Evolutionary conservation across 1,140 invertebrate genomes (phyloP).

Genomic region (Drosophila rhopaloa): DNA sequence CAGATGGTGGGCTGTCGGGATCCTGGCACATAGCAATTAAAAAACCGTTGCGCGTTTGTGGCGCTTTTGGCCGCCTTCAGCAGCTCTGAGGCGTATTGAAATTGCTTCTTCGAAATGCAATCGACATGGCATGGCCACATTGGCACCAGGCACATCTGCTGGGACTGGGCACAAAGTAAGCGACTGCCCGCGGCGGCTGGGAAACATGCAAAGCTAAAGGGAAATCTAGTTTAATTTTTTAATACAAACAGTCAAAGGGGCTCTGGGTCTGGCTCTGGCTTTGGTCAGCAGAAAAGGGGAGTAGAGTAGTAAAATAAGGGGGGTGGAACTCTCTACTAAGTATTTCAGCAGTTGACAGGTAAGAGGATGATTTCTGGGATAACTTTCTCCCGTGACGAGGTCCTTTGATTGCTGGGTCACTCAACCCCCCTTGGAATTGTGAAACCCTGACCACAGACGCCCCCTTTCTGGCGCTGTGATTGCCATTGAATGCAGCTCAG

Average conservation of each 20-base stretch:
- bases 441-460: neutral
- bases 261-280: slow-evolving; percentile 1
- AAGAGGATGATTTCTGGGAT: slow-evolving; percentile 2
- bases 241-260: slow-evolving; percentile 74
- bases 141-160: slow-evolving; percentile 24
- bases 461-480: slow-evolving; percentile 36
- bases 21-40: slow-evolving; percentile 74
- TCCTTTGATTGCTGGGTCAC: neutral
- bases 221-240: slow-evolving; percentile 83
- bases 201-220: slow-evolving; percentile 76
- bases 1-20: slow-evolving; percentile 17
- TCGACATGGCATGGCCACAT: slow-evolving; percentile 59
- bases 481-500: slow-evolving; percentile 68
- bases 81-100: slow-evolving; percentile 75
- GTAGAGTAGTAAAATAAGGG: slow-evolving; percentile 9
- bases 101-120: slow-evolving; percentile 76
- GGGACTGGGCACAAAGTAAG: slow-evolving; percentile 63
- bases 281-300: slow-evolving; percentile 10
- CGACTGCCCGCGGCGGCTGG: slow-evolving; percentile 64
- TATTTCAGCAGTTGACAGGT: neutral
- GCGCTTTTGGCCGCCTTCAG: slow-evolving; percentile 54
- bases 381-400: neutral
- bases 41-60: slow-evolving; percentile 70
- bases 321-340: neutral
- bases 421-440: neutral